Conservation (phyloP, 2,797 vertebrate species). For the Chromobotia macracanthus region DNA sequence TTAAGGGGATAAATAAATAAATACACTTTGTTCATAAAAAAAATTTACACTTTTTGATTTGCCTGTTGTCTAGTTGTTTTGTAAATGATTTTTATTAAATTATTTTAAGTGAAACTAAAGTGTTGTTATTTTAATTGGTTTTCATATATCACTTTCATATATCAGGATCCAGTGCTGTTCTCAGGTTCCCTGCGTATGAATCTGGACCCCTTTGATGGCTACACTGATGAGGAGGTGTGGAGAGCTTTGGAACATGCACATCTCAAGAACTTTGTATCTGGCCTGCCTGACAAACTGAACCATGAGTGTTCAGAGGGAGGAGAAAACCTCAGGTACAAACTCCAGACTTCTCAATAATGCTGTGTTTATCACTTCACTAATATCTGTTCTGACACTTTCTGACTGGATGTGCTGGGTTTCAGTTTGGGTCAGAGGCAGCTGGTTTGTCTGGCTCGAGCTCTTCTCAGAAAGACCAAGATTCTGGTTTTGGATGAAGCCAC, state of each 20-base stretch:
- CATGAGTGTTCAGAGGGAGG: conserved; percentile 94
- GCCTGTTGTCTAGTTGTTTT: too few species aligned
- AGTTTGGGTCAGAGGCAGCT: conserved; percentile 95
- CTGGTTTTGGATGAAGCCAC: conserved; percentile 95
- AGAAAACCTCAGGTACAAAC: conserved; percentile 91
- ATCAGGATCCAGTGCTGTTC: conserved; percentile 91
- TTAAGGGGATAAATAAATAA: too few species aligned
- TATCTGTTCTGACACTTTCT: neutral
- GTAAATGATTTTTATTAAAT: too few species aligned
- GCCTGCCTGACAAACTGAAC: conserved; percentile 85
- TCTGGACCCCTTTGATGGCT: conserved; percentile 89
- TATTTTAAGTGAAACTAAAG: too few species aligned
- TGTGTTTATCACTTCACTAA: neutral
- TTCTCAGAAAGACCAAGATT: conserved; percentile 93
- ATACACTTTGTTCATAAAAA: neutral
- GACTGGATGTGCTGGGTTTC: neutral
- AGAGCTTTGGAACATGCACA: conserved; percentile 88
- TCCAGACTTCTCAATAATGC: neutral
- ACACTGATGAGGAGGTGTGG: conserved; percentile 92
- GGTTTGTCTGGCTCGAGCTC: conserved; percentile 90
- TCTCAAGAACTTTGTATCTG: conserved; percentile 87
- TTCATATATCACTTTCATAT: too few species aligned
- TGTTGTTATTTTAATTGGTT: neutral
- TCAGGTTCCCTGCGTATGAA: conserved; percentile 97
- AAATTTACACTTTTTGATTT: too few species aligned